Evolutionary conservation across 2,888 invertebrate genomes (phyloP), one percentile per base, ranked within the genome.

Genomic region (Leucophora obtusa): DNA sequence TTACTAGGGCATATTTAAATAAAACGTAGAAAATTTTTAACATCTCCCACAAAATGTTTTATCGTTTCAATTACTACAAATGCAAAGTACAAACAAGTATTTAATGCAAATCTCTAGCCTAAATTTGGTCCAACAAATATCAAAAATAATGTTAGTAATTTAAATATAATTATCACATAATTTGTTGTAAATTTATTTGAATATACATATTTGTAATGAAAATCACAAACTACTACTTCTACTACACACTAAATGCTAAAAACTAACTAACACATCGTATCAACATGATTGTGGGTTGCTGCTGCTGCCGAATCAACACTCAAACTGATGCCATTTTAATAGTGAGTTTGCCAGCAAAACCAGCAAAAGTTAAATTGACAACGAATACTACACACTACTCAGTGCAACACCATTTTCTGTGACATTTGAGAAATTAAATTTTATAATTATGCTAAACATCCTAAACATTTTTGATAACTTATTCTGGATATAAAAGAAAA

Each of bases 151-250:
- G 74, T 62, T 71, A 21, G 66, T 33, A 71, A 79, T 79, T 79
- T 79, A 75, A 62, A 51, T 71, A 79, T 71, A 75, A 79, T 79
- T 79, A 79, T 75, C 79, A 71, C 79, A 79, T 74, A 79, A 74
- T 71, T 79, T 79, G 74, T 75, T 54, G 60, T 62, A 51, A 75
- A 75, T 79, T 75, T 74, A 79, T 71, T 66, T 66, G 38, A 60
- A 68, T 65, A 71, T n/a, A n/a, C n/a, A n/a, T 58, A 66, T 79
- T 62, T 71, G 33, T 71, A 58, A 56, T 28, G 70, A 43, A 71
- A 63, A 62, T 54, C 33, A 17, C 6, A 54, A 21, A 75, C 54
- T 62, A 24, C 24, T 35, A 35, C 47, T 56, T 17, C 11, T 14
- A n/a, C 28, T 11, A 50, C 35, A n/a, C n/a, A 58, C 38, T 56